A percentile compares a stretch with the other conserved stretches of the same genome.
These are phyloP conservation scores for Gryon sp. DNA, from an alignment of 1,140 invertebrate genomes.

Conservation along the genomic window DNA sequence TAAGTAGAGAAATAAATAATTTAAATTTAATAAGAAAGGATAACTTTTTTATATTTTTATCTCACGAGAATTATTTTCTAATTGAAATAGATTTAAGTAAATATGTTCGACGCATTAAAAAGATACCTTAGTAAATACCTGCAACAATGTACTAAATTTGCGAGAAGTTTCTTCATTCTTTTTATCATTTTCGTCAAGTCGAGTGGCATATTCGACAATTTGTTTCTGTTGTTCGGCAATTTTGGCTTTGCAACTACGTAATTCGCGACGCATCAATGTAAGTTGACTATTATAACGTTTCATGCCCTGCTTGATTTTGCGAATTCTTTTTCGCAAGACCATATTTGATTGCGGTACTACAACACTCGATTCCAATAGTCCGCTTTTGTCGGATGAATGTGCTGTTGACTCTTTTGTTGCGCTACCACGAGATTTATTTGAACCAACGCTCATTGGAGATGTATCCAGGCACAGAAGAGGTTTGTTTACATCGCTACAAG, in stretches of 20 bases:
- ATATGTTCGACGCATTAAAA: conserved; percentile 14
- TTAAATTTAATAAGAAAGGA: neutral
- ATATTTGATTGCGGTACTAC: conserved; percentile 85
- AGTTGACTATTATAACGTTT: conserved; percentile 91
- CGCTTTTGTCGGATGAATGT: conserved; percentile 77
- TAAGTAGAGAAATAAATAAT: neutral
- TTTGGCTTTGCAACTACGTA: conserved; percentile 88
- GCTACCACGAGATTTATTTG: conserved; percentile 73
- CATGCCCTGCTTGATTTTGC: conserved; percentile 93
- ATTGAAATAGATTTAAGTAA: no score
- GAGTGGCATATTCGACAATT: conserved; percentile 88
- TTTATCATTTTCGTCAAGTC: conserved; percentile 92
- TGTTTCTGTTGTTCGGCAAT: conserved; percentile 90
- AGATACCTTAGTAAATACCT: conserved; percentile 83
- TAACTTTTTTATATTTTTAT: no score
- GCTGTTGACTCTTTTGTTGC: conserved; percentile 75
- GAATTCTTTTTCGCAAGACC: conserved; percentile 90
- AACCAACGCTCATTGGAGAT: conserved; percentile 79
- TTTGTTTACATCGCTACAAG: conserved; percentile 82
- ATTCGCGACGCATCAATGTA: conserved; percentile 86
- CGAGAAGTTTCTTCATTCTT: conserved; percentile 93
- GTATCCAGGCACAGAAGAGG: conserved; percentile 83
- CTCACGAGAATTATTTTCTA: no score
- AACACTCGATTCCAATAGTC: conserved; percentile 80
- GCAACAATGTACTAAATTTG: conserved; percentile 92